Conservation (phyloP, 2,888 invertebrate species). For the Mechanitis mazaeus region DNA sequence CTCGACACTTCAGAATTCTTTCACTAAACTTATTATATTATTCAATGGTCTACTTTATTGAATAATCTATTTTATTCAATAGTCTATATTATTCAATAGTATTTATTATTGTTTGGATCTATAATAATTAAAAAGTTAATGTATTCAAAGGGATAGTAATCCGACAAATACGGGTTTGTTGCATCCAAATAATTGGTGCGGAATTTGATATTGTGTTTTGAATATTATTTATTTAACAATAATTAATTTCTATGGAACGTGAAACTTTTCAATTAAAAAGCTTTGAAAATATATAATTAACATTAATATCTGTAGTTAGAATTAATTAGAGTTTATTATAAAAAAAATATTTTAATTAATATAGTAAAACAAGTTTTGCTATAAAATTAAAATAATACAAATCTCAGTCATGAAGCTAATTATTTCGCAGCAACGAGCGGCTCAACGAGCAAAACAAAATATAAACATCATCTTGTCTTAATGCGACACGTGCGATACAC, state of each 20-base stretch:
- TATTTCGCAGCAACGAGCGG: no score
- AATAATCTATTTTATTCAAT: constrained; percentile 3
- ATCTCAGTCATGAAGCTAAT: no score
- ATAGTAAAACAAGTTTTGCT: no score
- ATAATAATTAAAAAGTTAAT: constrained; percentile 27
- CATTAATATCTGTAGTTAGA: no score
- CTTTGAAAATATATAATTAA: no score
- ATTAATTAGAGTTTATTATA: no score
- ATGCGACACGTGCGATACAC: constrained; percentile 16
- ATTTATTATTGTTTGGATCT: constrained; percentile 22
- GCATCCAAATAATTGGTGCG: constrained; percentile 20
- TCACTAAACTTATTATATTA: constrained; percentile 23
- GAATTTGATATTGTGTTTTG: background rate
- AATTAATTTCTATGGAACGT: background rate
- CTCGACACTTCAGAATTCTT: constrained; percentile 26
- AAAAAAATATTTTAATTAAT: no score
- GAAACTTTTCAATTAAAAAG: constrained; percentile 1
- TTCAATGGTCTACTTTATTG: constrained; percentile 24
- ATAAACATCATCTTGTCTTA: background rate
- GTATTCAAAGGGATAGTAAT: constrained; percentile 29
- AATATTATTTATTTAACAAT: background rate
- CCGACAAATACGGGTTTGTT: constrained; percentile 23
- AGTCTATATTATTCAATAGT: background rate
- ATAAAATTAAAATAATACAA: no score
- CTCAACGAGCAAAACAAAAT: no score